A percentile compares a stretch with the other conserved stretches of the same genome.
These are phyloP conservation scores for Amazona ochrocephala DNA, from an alignment of 2,797 vertebrate genomes.

Conservation along the genomic window DNA sequence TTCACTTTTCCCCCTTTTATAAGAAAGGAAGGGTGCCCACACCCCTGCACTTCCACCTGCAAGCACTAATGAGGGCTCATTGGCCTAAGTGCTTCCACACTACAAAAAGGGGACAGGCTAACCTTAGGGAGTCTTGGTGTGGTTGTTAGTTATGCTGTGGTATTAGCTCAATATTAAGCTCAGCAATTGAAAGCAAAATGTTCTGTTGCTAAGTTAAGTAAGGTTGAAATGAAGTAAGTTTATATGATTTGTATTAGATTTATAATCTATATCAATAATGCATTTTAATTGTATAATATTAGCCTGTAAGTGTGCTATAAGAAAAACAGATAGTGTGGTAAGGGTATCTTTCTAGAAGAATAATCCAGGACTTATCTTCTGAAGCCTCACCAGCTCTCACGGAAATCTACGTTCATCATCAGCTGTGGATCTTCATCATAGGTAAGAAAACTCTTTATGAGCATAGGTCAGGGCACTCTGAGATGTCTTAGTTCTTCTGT, in stretches of 20 bases:
- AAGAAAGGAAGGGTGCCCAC: neutral
- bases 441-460: neutral
- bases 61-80: neutral
- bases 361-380: neutral
- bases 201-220: neutral
- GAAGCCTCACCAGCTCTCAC: neutral
- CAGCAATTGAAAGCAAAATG: neutral
- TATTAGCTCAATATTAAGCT: rapidly evolving
- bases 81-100: neutral
- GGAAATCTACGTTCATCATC: neutral
- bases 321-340: rapidly evolving
- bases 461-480: rapidly evolving
- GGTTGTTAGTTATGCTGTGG: rapidly evolving
- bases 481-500: neutral
- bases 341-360: neutral
- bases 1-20: neutral
- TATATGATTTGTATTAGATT: rapidly evolving
- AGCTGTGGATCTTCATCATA: neutral
- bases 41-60: neutral
- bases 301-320: neutral
- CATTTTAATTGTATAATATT: rapidly evolving
- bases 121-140: neutral
- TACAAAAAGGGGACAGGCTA: neutral
- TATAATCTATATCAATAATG: neutral
- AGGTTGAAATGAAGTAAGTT: neutral